These are phyloP conservation scores for Thymelicus lineola DNA, from an alignment of 2,888 invertebrate species.

Conservation along the genomic window DNA sequence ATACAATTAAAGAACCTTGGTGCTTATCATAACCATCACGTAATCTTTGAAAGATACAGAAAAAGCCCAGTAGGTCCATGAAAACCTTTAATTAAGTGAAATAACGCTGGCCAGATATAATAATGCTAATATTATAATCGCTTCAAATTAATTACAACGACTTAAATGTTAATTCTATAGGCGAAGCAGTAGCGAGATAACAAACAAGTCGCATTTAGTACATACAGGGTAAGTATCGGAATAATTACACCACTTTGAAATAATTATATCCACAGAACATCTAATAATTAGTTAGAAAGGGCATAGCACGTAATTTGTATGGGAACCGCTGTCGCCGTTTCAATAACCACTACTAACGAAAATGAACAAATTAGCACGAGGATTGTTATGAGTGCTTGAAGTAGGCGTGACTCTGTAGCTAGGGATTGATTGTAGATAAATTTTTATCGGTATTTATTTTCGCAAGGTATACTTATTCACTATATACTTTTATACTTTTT, in stretches of 20 bases:
- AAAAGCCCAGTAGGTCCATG: not conserved
- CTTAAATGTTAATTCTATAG: conserved; percentile 29
- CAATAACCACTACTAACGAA: too few relatives aligned
- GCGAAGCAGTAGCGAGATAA: conserved; percentile 27
- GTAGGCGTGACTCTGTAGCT: too few relatives aligned
- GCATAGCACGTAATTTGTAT: too few relatives aligned
- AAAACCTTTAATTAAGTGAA: conserved; percentile 17
- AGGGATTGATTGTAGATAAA: too few relatives aligned
- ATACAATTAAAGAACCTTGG: conserved; percentile 12
- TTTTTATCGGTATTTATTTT: too few relatives aligned
- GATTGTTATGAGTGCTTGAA: too few relatives aligned
- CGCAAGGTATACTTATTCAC: too few relatives aligned
- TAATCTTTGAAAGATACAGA: conserved; percentile 15
- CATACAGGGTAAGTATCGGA: conserved; percentile 6
- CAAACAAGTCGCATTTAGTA: conserved; percentile 18
- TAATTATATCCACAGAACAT: conserved; percentile 10
- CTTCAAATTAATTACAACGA: conserved; percentile 22
- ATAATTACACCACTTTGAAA: conserved; percentile 19
- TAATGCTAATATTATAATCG: conserved; percentile 28
- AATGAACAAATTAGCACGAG: too few relatives aligned
- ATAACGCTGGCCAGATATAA: conserved; percentile 14
- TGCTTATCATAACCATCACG: conserved; percentile 9
- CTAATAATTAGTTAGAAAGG: too few relatives aligned
- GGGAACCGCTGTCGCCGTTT: too few relatives aligned
- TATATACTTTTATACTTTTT: too few relatives aligned